These are phyloP conservation scores for Volucella bombylans DNA, from an alignment of 2,888 invertebrate genomes.

Conservation along the genomic window DNA sequence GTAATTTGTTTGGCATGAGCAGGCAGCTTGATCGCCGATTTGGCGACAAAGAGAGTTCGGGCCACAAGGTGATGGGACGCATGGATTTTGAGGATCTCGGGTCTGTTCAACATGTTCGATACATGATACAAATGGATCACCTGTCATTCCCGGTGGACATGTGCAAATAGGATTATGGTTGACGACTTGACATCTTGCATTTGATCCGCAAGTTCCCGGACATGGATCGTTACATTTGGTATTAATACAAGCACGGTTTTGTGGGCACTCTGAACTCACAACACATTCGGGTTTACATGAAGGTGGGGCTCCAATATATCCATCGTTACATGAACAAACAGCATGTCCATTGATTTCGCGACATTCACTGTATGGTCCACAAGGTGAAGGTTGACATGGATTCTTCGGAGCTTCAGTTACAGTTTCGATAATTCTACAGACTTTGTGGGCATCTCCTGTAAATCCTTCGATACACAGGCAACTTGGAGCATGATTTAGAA, in stretches of 20 bases:
- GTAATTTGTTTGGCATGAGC: constrained; percentile 91
- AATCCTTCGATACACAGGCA: constrained; percentile 89
- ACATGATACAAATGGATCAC: constrained; percentile 86
- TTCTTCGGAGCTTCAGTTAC: constrained; percentile 80
- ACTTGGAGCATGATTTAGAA: constrained; percentile 89
- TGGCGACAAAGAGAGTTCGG: constrained; percentile 91
- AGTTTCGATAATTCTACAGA: constrained; percentile 83
- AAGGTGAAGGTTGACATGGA: constrained; percentile 86
- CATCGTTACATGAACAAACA: constrained; percentile 85
- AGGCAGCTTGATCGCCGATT: constrained; percentile 91
- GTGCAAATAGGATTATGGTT: constrained; percentile 88
- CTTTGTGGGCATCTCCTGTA: constrained; percentile 88
- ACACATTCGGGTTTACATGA: constrained; percentile 87
- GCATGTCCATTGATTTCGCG: constrained; percentile 85
- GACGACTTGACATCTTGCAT: constrained; percentile 86
- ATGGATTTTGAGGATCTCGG: constrained; percentile 85
- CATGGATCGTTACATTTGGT: constrained; percentile 88
- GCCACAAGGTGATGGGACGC: constrained; percentile 91
- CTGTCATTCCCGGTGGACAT: constrained; percentile 85
- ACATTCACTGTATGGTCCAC: constrained; percentile 87
- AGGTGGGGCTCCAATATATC: constrained; percentile 87
- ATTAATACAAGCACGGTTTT: constrained; percentile 85
- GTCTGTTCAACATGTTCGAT: constrained; percentile 82
- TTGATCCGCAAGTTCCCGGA: constrained; percentile 86
- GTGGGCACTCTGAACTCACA: constrained; percentile 86